Base-by-base conservation (phyloP, 2,797 vertebrate genomes). In the Lagodon rhomboides region DNA sequence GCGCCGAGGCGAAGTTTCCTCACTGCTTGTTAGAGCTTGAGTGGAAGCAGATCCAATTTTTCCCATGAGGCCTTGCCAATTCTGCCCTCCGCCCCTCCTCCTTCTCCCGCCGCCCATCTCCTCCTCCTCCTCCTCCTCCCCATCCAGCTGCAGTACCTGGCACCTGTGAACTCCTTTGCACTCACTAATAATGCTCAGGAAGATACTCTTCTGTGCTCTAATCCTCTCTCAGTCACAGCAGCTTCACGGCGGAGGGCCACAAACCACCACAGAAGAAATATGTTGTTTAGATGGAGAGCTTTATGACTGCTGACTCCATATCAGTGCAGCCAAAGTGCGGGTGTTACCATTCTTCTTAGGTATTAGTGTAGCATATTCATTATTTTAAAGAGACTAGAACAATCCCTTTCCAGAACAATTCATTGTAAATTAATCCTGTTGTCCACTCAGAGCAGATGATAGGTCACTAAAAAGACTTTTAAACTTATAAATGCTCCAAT, bases 31-130 rank as follows among this genome's bases (percentile, higher is more conserved):
- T 95, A 92, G 91, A 94, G 93, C 93, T 93, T 95, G 94, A 95
- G 94, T 91, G 85, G 93, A 95, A 94, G 91, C 92, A 95, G 93
- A 95, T 95, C 92, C 92, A 94, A 93, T 91, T 92, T 94, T 94
- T 94, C 92, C 91, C 92, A 94, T 93, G 92, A 92, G 91, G 79
- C 88, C 89, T 94, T 94, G 94, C 93, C 94, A 94, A 91, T 76
- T 88, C 80, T 70, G 47, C 82, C 88, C 87, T 81, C 85, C 51
- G 27, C 84, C 64, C 68, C 83, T 17, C 77, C 73, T 12, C 56
- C 18, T 3, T 2, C 27, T 5, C 16, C 50, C 25, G 34, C 81
- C 25, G 17, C 56, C 53, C 65, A 68, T n/a, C 46, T 9, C 49
- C 67, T 46, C 58, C 18, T 59, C 76, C 72, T 46, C 77, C 55